Base-by-base conservation (phyloP, 2,888 invertebrate genomes). In the Auanema sp. region DNA sequence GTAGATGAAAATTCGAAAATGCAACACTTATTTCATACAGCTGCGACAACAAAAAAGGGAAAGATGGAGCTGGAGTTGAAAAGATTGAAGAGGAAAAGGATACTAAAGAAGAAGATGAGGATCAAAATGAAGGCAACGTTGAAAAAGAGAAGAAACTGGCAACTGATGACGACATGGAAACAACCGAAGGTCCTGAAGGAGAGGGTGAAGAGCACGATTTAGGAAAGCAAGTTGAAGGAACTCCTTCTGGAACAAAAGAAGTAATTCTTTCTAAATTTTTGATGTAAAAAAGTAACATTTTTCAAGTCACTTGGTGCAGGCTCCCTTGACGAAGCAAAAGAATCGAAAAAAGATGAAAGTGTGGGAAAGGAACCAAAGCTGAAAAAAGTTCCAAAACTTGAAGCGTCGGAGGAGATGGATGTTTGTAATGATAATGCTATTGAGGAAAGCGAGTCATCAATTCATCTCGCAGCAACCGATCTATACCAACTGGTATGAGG, bases 321-420 rank as follows among this genome's bases (percentile, higher is more conserved):
- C 14, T 75, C 78, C 2, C 58, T 80, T 58, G 81, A 81, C 54
- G 78, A 80, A 53, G 80, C 81, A 11, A 65, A 55, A 10, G 65
- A 73, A 58, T 71, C 68, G 18, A 71, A 67, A 40, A 55, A 60
- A 43, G 68, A 72, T 10, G 67, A 69, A 25, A 54, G 59, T 10
- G 64, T 65, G 18, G 61, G 55, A 21, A 42, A 66, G 23, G 64
- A 68, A 11, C 61, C 56, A 50, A 68, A 60, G 55, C 68, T 60
- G 44, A 65, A 58, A 44, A 64, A 65, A 43, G 61, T 67, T 47
- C 58, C 70, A 51, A 54, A 64, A 6, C 59, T 64, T 16, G 68
- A 64, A 12, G 12, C 58, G 1, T 44, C 47, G 11, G 69, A 71
- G 53, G 60, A 64, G n/a, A 51, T 50, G 16, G 66, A 62, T 41